These are phyloP conservation scores for Apamea anceps DNA, from an alignment of 2,888 invertebrate species.

Conservation along the genomic window DNA sequence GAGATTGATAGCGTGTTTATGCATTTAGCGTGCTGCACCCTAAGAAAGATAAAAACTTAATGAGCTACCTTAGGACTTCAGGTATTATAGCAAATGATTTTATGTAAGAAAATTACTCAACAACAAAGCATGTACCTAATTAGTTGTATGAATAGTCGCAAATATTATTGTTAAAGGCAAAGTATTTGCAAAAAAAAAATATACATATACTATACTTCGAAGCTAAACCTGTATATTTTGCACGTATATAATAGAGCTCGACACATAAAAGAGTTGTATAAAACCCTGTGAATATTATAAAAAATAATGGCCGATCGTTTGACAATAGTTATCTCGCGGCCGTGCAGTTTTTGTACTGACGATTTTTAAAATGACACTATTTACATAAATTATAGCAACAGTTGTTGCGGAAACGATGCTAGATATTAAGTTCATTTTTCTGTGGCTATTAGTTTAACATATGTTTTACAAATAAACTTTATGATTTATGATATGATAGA, in stretches of 20 bases:
- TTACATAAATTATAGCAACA: constrained; percentile 27
- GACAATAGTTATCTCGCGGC: constrained; percentile 51
- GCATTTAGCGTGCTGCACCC: background rate
- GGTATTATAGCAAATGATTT: background rate
- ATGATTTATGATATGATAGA: too few species aligned
- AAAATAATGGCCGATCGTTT: constrained; percentile 38
- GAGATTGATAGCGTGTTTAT: background rate
- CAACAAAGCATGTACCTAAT: background rate
- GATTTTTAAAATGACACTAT: constrained; percentile 43
- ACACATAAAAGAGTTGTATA: background rate
- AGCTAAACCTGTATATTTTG: background rate
- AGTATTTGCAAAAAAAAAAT: constrained; percentile 4
- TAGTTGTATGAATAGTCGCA: background rate
- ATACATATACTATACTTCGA: background rate
- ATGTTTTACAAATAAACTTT: too few species aligned
- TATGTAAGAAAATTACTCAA: background rate
- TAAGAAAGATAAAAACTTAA: too few species aligned
- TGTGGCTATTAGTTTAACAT: background rate
- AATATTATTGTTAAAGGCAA: constrained; percentile 3
- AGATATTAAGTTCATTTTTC: constrained; percentile 6
- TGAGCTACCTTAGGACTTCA: background rate
- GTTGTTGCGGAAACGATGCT: constrained; percentile 27
- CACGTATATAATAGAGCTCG: background rate
- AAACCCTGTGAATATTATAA: constrained; percentile 28
- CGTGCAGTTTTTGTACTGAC: constrained; percentile 15